Evolutionary conservation across 1,140 invertebrate genomes (phyloP), one percentile per base, ranked within the genome.

Genomic region (Ephestia elutella): DNA sequence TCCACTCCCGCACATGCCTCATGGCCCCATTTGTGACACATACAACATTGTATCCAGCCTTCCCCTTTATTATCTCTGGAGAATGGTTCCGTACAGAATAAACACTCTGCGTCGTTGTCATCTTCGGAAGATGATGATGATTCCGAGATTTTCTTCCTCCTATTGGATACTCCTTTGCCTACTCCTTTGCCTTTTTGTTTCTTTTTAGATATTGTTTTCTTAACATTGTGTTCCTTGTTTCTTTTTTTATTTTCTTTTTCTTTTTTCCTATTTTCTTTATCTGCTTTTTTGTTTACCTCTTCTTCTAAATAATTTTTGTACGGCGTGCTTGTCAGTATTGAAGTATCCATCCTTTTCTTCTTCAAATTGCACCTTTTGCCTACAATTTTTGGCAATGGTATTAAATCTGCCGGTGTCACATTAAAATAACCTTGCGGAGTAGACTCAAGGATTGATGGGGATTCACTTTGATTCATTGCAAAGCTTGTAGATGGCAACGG

Each of bases 261-360:
- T n/a, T n/a, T n/a, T n/a, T n/a, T n/a, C n/a, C n/a, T n/a, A 49
- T 28, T 61, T 21, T 38, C 32, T 18, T 65, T 61, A n/a, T 56
- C 48, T 15, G 49, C 44, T 49, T 54, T 54, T 28, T 60, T 60
- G 25, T 56, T 59, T 59, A 53, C 25, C 20, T 59, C 57, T 49
- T 68, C 54, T 54, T 67, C 59, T 54, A 72, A 61, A 25, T 66
- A 50, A 60, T 54, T 11, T 56, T 72, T 70, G 21, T 72, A 62
- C 32, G 67, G 64, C 54, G 59, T 64, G 54, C 32, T 38, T 8
- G 32, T 38, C 11, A 11, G 11, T 7, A 5, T 11, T 38, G 5
- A 8, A 8, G 32, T 38, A n/a, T n/a, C n/a, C n/a, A n/a, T 38
- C 11, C 5, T 9, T 38, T 38, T 38, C 11, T 13, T 38, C 11